phyloP scores from a whole-genome alignment of 1,140 invertebrate genomes.

The Chymomyza costata region DNA sequence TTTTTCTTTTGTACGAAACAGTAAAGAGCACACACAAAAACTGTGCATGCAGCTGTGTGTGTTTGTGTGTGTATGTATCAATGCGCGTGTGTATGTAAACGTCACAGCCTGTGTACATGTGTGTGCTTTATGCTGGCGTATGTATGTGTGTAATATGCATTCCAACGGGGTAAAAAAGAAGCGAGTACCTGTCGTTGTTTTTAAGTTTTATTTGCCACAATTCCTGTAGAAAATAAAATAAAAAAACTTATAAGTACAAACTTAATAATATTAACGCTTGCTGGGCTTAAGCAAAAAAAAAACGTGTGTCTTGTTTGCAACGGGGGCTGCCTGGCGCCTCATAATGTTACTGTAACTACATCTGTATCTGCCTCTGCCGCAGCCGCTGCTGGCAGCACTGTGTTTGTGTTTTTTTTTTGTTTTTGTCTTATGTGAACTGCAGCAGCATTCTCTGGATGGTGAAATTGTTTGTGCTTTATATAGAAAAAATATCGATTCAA shows the following conservation, averaged over 20 bases:
- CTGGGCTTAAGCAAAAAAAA: no score
- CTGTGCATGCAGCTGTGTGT: conserved; percentile 46
- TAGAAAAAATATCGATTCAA: conserved; percentile 37
- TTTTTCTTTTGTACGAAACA: conserved; percentile 62
- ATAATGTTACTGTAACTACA: no score
- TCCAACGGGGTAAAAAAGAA: conserved; percentile 63
- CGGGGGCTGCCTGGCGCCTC: no score
- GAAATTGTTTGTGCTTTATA: conserved; percentile 10
- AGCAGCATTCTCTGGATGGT: background rate
- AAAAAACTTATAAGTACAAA: no score
- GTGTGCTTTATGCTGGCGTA: conserved; percentile 12
- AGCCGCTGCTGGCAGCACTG: no score
- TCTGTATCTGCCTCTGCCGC: no score
- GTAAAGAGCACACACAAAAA: conserved; percentile 25
- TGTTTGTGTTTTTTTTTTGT: conserved; percentile 3
- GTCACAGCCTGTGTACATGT: conserved; percentile 20
- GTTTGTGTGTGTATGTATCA: conserved; percentile 27
- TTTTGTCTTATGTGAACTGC: conserved; percentile 8
- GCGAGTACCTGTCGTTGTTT: conserved; percentile 36
- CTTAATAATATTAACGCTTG: no score
- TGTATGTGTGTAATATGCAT: conserved; percentile 61
- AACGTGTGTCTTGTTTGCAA: no score
- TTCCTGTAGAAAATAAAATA: no score
- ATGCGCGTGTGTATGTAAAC: conserved; percentile 5
- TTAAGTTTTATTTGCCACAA: conserved; percentile 12